phyloP scores from a whole-genome alignment of 2,113 vertebrate species.

The Crotalus helleri region DNA sequence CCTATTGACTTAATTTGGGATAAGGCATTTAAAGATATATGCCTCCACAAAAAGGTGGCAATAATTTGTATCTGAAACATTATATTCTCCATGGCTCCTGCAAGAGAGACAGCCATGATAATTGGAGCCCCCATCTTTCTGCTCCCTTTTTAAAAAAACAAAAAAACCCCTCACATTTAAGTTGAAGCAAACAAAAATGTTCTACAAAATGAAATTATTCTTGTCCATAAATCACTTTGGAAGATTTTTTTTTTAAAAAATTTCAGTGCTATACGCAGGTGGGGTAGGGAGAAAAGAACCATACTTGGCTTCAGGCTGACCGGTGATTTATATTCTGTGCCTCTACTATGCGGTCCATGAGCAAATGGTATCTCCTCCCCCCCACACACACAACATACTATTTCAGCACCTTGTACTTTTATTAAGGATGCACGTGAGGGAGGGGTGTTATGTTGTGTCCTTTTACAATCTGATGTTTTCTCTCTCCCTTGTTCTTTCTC shows the following conservation, averaged over 20 bases:
- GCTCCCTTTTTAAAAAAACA: background rate
- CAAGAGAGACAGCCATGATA: background rate
- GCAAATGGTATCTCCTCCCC: background rate
- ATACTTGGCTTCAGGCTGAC: background rate
- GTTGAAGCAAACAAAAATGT: background rate
- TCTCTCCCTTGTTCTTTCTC: conserved; percentile 23
- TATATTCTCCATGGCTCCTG: background rate
- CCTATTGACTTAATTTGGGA: background rate
- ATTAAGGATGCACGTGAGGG: background rate
- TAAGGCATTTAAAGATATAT: background rate
- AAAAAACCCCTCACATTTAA: background rate
- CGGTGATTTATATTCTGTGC: background rate
- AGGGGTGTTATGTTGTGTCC: background rate
- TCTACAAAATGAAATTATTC: background rate
- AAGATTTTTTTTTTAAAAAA: background rate
- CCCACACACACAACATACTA: background rate
- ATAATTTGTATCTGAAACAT: background rate
- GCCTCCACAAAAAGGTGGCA: background rate
- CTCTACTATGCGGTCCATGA: background rate
- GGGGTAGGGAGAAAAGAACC: no score
- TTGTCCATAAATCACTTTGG: background rate
- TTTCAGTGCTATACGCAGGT: background rate
- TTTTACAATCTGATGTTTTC: conserved; percentile 46
- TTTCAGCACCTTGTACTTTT: background rate
- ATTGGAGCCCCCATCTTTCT: background rate